These are phyloP conservation scores for Plebejus anna DNA, from an alignment of 2,888 invertebrate genomes.

Conservation along the genomic window DNA sequence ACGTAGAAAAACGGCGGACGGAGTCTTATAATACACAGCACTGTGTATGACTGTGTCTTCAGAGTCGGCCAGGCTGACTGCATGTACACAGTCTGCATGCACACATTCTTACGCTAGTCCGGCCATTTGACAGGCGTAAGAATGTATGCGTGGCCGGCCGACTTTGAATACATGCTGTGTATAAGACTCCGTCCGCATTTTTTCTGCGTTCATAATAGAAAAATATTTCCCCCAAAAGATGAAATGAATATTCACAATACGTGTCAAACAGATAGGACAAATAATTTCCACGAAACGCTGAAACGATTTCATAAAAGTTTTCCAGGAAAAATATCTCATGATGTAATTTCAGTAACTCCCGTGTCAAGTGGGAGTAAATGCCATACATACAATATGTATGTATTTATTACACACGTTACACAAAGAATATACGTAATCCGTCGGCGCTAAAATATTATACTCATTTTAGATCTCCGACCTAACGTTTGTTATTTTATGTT, in stretches of 20 bases:
- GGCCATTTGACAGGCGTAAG: no score
- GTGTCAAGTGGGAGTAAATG: background rate
- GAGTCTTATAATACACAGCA: no score
- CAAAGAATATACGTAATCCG: slow-evolving; percentile 16
- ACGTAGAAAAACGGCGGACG: no score
- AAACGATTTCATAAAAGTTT: background rate
- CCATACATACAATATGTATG: background rate
- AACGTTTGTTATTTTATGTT: slow-evolving; percentile 20
- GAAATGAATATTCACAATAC: background rate
- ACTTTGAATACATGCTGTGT: no score
- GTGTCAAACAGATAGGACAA: background rate
- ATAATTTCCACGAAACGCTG: background rate
- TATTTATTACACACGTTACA: slow-evolving; percentile 12
- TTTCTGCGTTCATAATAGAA: background rate
- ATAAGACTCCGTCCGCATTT: no score
- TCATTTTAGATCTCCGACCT: slow-evolving; percentile 12
- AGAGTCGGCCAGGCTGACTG: no score
- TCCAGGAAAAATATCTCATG: background rate
- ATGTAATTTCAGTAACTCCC: background rate
- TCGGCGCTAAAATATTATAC: slow-evolving; percentile 22
- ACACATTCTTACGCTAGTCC: no score
- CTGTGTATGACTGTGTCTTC: no score
- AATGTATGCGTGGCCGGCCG: no score
- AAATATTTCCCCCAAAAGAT: background rate
- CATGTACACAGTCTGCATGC: no score